Conservation (phyloP, 2,888 invertebrate species). For the Helleia helle region DNA sequence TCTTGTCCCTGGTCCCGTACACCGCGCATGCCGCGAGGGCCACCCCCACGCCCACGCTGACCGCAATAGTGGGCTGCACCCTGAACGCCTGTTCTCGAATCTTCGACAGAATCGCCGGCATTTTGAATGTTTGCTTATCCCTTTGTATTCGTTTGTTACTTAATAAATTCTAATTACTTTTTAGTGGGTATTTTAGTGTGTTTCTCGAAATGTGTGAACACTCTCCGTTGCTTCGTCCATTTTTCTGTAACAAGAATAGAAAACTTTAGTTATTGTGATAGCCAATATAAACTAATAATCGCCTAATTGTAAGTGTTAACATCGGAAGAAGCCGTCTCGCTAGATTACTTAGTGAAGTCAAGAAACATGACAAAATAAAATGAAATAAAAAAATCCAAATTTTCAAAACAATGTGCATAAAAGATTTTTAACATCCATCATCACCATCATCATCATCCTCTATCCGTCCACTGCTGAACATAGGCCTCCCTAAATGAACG, state of each 20-base stretch:
- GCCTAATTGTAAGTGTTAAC: neutral
- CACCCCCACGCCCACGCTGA: conserved; percentile 62
- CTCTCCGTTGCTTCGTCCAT: conserved; percentile 37
- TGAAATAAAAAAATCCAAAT: too few relatives aligned
- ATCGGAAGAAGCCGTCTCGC: neutral
- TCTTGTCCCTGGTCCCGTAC: conserved; percentile 55
- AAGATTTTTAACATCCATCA: too few relatives aligned
- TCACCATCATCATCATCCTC: too few relatives aligned
- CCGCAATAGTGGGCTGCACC: conserved; percentile 52
- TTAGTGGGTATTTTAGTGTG: too few relatives aligned
- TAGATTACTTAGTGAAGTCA: neutral
- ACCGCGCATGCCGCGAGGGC: conserved; percentile 58
- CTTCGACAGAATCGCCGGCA: conserved; percentile 66
- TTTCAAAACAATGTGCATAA: too few relatives aligned
- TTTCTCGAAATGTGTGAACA: conserved; percentile 18
- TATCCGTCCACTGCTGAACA: too few relatives aligned
- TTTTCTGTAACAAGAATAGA: conserved; percentile 44
- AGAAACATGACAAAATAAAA: too few relatives aligned
- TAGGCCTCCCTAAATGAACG: too few relatives aligned
- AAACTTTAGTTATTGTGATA: neutral
- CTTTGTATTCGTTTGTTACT: too few relatives aligned
- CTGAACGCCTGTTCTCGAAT: conserved; percentile 58
- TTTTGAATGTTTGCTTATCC: conserved; percentile 29
- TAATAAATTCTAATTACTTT: too few relatives aligned
- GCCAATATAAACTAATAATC: neutral